phyloP scores from a whole-genome alignment of 2,888 invertebrate genomes.

The Sceliomorpha sp. region DNA sequence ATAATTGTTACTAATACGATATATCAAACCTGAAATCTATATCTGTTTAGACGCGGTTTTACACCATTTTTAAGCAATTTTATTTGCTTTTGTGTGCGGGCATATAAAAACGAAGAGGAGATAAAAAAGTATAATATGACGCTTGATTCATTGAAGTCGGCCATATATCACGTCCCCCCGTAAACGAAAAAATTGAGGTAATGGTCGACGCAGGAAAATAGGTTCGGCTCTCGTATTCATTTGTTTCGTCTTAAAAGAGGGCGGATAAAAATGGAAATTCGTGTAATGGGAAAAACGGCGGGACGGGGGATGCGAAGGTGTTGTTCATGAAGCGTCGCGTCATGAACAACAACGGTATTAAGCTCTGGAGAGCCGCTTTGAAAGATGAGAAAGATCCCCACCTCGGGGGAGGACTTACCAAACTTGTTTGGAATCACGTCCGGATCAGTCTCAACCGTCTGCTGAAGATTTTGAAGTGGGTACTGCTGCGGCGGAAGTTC shows the following conservation, averaged over 20 bases:
- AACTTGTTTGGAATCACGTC: conserved; percentile 89
- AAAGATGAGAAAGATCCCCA: conserved; percentile 6
- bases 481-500: conserved; percentile 74
- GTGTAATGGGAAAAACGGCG: conserved; percentile 12
- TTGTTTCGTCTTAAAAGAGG: conserved; percentile 20
- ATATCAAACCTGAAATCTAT: too few species aligned
- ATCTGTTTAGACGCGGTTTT: too few species aligned
- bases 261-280: conserved; percentile 20
- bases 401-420: conserved; percentile 80
- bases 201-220: conserved; percentile 15
- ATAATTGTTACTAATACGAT: too few species aligned
- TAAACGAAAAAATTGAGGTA: conserved; percentile 19
- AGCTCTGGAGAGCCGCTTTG: conserved; percentile 8
- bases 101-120: too few species aligned
- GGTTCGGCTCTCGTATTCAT: conserved; percentile 4
- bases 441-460: conserved; percentile 85
- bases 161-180: conserved; percentile 12
- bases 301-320: too few species aligned
- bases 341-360: conserved; percentile 16
- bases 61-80: too few species aligned
- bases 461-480: conserved; percentile 73
- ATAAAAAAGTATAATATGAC: conserved; percentile 9
- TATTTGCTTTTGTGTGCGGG: too few species aligned
- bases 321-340: too few species aligned
- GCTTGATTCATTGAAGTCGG: conserved; percentile 9